phyloP scores from a whole-genome alignment of 2,113 vertebrate genomes.

The Rhinopomastus cyanomelas region DNA sequence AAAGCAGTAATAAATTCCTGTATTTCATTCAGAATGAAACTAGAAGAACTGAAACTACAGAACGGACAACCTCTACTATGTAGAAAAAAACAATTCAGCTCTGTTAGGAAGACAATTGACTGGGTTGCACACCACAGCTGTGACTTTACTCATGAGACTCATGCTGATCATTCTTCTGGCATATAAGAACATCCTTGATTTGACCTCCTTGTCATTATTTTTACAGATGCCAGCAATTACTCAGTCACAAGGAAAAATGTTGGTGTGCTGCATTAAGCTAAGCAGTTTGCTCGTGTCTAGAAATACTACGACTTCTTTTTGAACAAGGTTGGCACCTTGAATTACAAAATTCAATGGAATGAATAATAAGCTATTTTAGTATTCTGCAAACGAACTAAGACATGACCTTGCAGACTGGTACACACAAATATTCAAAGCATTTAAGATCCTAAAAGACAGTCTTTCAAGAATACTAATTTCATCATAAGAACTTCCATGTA shows the following conservation, averaged over 20 bases:
- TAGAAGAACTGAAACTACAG: constrained; percentile 13
- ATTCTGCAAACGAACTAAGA: background rate
- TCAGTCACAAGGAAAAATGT: constrained; percentile 7
- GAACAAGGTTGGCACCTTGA: background rate
- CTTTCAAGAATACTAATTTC: background rate
- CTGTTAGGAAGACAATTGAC: constrained; percentile 24
- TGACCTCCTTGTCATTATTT: constrained; percentile 27
- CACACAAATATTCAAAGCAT: background rate
- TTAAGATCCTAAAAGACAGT: background rate
- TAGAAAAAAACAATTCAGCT: constrained; percentile 21
- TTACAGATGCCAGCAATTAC: constrained; percentile 13
- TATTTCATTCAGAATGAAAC: background rate
- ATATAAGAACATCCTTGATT: constrained; percentile 26
- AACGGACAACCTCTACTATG: background rate
- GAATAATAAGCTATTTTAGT: background rate
- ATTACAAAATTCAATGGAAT: background rate
- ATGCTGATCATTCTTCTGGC: background rate
- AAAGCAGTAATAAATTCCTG: background rate
- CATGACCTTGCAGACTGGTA: background rate
- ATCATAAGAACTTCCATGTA: background rate
- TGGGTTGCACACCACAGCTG: constrained; percentile 3
- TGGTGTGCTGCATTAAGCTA: background rate
- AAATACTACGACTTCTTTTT: background rate
- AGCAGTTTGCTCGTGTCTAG: background rate
- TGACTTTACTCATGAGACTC: constrained; percentile 10